A percentile compares a stretch with the other conserved stretches of the same genome.
Evolutionary conservation across 2,797 vertebrate genomes (phyloP).

Genomic region (Liasis olivaceus): DNA sequence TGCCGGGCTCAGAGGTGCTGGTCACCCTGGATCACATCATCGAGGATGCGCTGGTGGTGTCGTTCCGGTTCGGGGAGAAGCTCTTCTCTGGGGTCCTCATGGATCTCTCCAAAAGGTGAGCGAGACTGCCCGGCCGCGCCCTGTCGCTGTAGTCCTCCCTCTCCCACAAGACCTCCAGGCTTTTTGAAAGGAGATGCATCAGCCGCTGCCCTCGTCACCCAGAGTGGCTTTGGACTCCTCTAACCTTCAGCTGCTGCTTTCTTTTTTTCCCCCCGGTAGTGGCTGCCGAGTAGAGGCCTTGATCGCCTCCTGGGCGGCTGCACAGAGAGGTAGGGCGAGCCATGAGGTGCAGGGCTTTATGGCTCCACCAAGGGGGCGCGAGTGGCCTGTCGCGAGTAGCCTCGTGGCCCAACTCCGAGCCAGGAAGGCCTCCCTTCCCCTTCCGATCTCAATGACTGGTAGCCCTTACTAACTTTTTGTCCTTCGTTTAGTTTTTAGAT

Average conservation of each 20-base stretch:
- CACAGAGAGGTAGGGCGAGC: not conserved
- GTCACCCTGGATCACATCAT: slow-evolving; percentile 96
- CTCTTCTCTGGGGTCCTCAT: slow-evolving; percentile 96
- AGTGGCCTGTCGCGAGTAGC: slow-evolving; percentile 54
- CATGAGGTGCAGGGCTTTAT: not conserved
- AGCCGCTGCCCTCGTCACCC: not conserved
- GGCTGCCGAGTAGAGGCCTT: not conserved
- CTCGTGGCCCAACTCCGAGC: slow-evolving; percentile 85
- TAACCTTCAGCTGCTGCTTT: not conserved
- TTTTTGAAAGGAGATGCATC: not conserved
- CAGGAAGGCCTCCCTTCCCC: not conserved
- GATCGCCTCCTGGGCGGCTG: not conserved
- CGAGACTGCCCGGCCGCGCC: not conserved
- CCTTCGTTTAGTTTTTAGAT: not conserved
- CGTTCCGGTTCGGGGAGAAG: slow-evolving; percentile 90
- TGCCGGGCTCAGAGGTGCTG: slow-evolving; percentile 90
- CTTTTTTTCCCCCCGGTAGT: not conserved
- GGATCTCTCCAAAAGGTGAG: slow-evolving; percentile 94
- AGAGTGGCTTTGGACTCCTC: not conserved
- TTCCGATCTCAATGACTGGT: not conserved
- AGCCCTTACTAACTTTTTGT: not conserved
- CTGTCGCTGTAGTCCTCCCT: too few relatives aligned
- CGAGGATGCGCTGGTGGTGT: slow-evolving; percentile 96
- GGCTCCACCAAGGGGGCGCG: slow-evolving; percentile 6
- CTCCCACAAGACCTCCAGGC: not conserved